A percentile compares a stretch with the other conserved stretches of the same genome.
These are phyloP conservation scores for Eupsilia transversa DNA, from an alignment of 2,888 invertebrate species.

Conservation along the genomic window DNA sequence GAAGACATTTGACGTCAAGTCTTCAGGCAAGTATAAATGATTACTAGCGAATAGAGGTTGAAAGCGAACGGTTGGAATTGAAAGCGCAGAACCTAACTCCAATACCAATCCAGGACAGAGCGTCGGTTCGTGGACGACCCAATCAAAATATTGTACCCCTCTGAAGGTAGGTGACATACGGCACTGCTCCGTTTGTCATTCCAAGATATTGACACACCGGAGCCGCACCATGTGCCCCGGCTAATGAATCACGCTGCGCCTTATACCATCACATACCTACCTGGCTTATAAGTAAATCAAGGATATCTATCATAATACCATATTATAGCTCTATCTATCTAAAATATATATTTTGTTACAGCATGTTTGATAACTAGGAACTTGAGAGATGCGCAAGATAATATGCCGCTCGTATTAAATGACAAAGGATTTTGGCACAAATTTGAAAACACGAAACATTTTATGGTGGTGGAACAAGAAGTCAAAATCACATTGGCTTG, in stretches of 20 bases:
- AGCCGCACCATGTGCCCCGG: neutral
- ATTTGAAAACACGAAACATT: slow-evolving; percentile 36
- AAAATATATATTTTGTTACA: slow-evolving; percentile 48
- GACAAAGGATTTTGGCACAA: slow-evolving; percentile 45
- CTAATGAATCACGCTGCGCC: neutral
- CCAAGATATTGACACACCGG: neutral
- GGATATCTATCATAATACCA: no score
- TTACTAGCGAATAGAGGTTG: neutral
- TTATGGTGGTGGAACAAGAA: slow-evolving; percentile 33
- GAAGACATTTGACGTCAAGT: slow-evolving; percentile 59
- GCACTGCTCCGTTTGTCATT: neutral
- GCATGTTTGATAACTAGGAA: slow-evolving; percentile 62
- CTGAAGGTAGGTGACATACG: neutral
- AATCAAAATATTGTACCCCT: neutral
- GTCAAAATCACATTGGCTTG: slow-evolving; percentile 55
- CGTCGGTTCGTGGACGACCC: neutral
- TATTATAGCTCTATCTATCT: neutral
- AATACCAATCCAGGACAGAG: no score
- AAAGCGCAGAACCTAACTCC: no score
- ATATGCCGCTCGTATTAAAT: slow-evolving; percentile 60
- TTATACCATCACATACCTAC: neutral
- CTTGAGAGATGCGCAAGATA: slow-evolving; percentile 1
- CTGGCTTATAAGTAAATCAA: no score
- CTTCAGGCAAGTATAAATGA: slow-evolving; percentile 54
- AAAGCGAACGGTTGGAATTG: no score